Conservation (phyloP, 2,888 invertebrate species). For the Tolmerus cingulatus region DNA sequence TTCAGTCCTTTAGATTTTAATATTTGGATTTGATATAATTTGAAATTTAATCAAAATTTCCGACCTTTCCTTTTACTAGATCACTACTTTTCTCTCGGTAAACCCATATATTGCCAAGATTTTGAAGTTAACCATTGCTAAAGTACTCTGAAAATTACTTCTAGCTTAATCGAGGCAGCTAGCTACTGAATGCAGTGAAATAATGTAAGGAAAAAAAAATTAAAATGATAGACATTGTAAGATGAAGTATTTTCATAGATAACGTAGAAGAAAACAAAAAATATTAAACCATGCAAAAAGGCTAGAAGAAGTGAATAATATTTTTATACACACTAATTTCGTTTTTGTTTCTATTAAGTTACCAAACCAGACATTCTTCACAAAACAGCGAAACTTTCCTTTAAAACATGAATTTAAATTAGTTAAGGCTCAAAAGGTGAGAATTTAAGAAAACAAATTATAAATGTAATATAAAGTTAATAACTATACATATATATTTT, state of each 20-base stretch:
- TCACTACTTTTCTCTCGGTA: not conserved
- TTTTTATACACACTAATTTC: slow-evolving; percentile 19
- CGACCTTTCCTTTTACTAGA: too few relatives aligned
- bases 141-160: not conserved
- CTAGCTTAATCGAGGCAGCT: not conserved
- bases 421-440: slow-evolving; percentile 34
- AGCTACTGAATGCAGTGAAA: not conserved
- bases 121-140: not conserved
- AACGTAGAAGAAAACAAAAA: not conserved
- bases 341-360: not conserved
- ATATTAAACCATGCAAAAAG: not conserved
- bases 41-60: too few relatives aligned
- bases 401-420: not conserved
- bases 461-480: slow-evolving; percentile 31
- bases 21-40: too few relatives aligned
- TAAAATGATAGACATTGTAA: not conserved
- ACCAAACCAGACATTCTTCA: not conserved
- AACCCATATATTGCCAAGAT: not conserved
- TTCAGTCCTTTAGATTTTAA: too few relatives aligned
- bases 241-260: not conserved
- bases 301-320: slow-evolving; percentile 18
- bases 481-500: slow-evolving; percentile 39
- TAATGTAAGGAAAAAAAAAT: not conserved
- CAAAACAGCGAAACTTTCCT: not conserved
- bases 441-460: slow-evolving; percentile 3